Evolutionary conservation across 2,113 vertebrate genomes (phyloP).

Genomic region (Eulemur macaco): DNA sequence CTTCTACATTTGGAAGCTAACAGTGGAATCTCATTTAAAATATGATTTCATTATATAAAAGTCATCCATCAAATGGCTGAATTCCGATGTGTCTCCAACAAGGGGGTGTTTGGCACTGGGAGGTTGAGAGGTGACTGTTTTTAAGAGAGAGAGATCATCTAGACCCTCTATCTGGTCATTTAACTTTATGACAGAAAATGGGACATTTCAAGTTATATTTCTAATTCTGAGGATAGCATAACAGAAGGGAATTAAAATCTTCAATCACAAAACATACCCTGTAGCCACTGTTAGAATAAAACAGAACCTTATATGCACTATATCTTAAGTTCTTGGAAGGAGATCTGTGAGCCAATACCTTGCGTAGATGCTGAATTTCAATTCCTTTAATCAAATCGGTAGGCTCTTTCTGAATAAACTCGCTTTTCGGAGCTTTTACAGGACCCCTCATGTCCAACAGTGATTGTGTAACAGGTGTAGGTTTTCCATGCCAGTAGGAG

Average conservation of each 20-base stretch:
- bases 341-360: constrained; percentile 83
- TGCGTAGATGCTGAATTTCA: constrained; percentile 93
- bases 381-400: constrained; percentile 88
- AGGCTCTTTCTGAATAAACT: constrained; percentile 95
- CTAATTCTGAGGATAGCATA: background rate
- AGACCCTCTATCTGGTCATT: background rate
- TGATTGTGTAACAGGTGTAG: constrained; percentile 84
- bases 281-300: background rate
- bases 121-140: background rate
- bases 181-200: background rate
- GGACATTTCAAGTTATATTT: background rate
- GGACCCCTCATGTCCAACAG: constrained; percentile 89
- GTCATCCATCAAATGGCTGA: background rate
- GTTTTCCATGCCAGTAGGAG: constrained; percentile 90
- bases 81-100: background rate
- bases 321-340: background rate
- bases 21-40: background rate
- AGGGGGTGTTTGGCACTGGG: background rate
- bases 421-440: constrained; percentile 86
- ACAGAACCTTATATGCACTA: background rate
- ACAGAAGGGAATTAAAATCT: background rate
- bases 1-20: background rate
- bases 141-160: background rate
- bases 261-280: background rate
- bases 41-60: background rate